Evolutionary conservation across 2,888 invertebrate genomes (phyloP).

Genomic region (Cataglyphis altisquamis): DNA sequence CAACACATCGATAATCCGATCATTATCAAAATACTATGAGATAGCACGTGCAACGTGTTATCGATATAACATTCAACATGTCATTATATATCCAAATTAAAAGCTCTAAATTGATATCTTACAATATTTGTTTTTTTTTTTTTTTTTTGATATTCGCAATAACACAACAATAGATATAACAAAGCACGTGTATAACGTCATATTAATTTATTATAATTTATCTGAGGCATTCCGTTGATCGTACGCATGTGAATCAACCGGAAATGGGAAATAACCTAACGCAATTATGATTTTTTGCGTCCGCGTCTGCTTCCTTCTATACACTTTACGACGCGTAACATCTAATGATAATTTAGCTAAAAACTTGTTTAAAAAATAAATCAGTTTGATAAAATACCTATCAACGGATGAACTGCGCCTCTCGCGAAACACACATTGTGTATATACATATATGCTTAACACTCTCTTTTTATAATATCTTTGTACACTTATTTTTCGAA

Average conservation of each 20-base stretch:
- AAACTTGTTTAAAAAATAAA: conserved; percentile 31
- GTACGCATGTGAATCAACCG: neutral
- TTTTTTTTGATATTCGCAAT: conserved; percentile 58
- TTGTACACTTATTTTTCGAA: conserved; percentile 33
- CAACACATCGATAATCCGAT: conserved; percentile 58
- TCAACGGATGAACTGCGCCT: conserved; percentile 7
- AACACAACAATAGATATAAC: conserved; percentile 63
- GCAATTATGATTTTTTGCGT: neutral
- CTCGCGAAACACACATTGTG: conserved; percentile 9
- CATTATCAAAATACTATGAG: conserved; percentile 78
- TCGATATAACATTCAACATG: conserved; percentile 60
- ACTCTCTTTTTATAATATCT: conserved; percentile 25
- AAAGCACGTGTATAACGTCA: conserved; percentile 49
- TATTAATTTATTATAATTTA: conserved; percentile 29
- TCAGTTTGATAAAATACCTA: conserved; percentile 14
- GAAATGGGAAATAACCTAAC: conserved; percentile 13
- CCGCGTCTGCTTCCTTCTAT: neutral
- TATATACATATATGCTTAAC: conserved; percentile 33
- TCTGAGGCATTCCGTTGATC: neutral
- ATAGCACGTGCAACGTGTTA: conserved; percentile 65
- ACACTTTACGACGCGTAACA: conserved; percentile 1
- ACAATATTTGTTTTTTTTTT: conserved; percentile 27
- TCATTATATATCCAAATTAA: conserved; percentile 46
- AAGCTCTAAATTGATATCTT: conserved; percentile 55
- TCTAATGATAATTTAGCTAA: conserved; percentile 1